phyloP scores from a whole-genome alignment of 2,888 invertebrate genomes.

The Ganaspis brasiliensis region DNA sequence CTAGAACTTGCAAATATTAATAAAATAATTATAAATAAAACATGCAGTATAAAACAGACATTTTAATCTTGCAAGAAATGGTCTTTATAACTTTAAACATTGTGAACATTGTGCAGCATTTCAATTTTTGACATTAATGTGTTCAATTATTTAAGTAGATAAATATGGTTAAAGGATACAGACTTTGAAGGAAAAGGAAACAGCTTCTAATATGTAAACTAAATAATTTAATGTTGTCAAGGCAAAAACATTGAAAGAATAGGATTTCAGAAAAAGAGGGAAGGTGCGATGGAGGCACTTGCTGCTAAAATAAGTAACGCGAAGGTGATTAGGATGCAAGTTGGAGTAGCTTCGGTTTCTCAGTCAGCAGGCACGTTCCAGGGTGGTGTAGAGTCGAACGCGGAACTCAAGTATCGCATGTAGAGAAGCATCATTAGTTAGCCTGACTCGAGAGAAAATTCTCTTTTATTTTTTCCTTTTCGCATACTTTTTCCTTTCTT shows the following conservation, averaged over 20 bases:
- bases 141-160: too few relatives aligned
- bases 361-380: slow-evolving; percentile 65
- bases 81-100: too few relatives aligned
- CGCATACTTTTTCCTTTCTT: neutral
- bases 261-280: neutral
- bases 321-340: slow-evolving; percentile 3
- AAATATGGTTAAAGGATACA: too few relatives aligned
- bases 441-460: slow-evolving; percentile 70
- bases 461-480: slow-evolving; percentile 43
- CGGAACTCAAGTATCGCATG: slow-evolving; percentile 70
- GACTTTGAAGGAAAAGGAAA: too few relatives aligned
- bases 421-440: slow-evolving; percentile 77
- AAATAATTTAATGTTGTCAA: too few relatives aligned
- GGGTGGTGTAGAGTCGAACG: slow-evolving; percentile 62
- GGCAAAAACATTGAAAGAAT: neutral
- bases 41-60: too few relatives aligned
- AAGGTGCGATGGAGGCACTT: neutral
- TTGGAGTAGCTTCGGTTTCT: slow-evolving; percentile 49
- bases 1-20: too few relatives aligned
- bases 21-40: too few relatives aligned
- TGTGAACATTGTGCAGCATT: too few relatives aligned
- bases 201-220: too few relatives aligned
- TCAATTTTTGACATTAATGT: too few relatives aligned
- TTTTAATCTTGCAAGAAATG: too few relatives aligned
- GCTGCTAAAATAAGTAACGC: slow-evolving; percentile 21